Evolutionary conservation across 2,797 vertebrate species (phyloP), one percentile per base, ranked within the genome.

Genomic region (Balearica regulorum): DNA sequence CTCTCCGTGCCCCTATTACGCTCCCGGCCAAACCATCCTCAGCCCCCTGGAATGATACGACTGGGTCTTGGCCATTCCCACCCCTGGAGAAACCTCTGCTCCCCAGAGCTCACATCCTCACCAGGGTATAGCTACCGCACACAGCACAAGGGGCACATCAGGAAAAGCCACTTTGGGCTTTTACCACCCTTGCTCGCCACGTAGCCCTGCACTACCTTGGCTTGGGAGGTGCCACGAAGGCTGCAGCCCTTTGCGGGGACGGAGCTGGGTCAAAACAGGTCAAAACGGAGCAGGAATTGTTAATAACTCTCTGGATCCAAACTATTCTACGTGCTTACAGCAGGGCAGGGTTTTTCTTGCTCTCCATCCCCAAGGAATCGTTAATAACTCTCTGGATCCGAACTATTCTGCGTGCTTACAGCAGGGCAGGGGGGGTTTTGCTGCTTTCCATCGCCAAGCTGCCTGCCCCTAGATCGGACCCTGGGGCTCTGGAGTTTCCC

Each of bases 351-450:
- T 0, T 2, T 1, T 1, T 49, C 53, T 83, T 54, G 83, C 65
- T 78, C 48, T 29, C 29, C 29, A 1, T 8, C 1, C 28, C 91
- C 58, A 6, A 43, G 5, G 17, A 33, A 5, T 0, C 8, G 2
- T 10, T 13, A 2, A 13, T 1, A 7, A 5, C 39, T 41, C 58
- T 4, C 16, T 18, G 1, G 33, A 26, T 6, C 26, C 21, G 5
- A 24, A 0, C 11, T 13, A 1, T 14, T 22, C 69, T 3, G 1
- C 4, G 1, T 0, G 28, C 53, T 25, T 13, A 8, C 3, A 1
- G 22, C 37, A 8, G 9, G 35, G 25, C 25, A 16, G 25, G 49
- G 49, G 49, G 44, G 29, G 0, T 2, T 1, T 1, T 49, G 57
- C 83, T 54, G 83, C 65, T 78, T 48, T 29, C 29, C 29, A 1